Percentiles rank a stretch among this genome's conserved stretches.
These are phyloP conservation scores for Nipponia nippon DNA, from an alignment of 2,113 vertebrate species.

Conservation along the genomic window DNA sequence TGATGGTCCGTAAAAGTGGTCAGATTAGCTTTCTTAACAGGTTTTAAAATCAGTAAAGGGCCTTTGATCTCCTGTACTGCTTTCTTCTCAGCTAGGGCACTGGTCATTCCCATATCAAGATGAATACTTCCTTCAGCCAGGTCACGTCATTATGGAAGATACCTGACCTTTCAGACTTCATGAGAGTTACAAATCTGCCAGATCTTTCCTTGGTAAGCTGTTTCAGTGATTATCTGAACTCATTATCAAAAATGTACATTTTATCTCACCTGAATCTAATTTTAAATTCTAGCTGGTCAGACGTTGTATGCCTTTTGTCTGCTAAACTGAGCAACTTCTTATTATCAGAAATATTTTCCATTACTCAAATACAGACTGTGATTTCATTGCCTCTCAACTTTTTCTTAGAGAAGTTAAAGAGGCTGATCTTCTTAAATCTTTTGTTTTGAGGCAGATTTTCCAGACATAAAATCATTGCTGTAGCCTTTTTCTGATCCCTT, in stretches of 20 bases:
- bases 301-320: background rate
- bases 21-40: background rate
- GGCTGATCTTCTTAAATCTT: background rate
- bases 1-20: background rate
- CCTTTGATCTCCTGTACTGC: background rate
- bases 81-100: background rate
- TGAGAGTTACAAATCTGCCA: background rate
- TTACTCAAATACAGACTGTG: background rate
- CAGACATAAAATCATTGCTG: conserved; percentile 12
- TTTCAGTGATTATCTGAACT: background rate
- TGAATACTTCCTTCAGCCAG: background rate
- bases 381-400: background rate
- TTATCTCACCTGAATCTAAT: background rate
- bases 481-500: conserved; percentile 17
- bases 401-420: conserved; percentile 1
- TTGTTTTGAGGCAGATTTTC: conserved; percentile 26
- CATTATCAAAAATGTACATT: background rate
- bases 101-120: background rate
- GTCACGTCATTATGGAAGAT: background rate
- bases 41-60: background rate
- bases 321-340: background rate
- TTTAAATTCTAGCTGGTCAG: background rate
- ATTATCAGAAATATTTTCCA: conserved; percentile 16
- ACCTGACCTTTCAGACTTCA: background rate
- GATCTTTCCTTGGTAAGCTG: background rate